Base-by-base conservation (phyloP, 2,888 invertebrate species). In the Beris chalybata region DNA sequence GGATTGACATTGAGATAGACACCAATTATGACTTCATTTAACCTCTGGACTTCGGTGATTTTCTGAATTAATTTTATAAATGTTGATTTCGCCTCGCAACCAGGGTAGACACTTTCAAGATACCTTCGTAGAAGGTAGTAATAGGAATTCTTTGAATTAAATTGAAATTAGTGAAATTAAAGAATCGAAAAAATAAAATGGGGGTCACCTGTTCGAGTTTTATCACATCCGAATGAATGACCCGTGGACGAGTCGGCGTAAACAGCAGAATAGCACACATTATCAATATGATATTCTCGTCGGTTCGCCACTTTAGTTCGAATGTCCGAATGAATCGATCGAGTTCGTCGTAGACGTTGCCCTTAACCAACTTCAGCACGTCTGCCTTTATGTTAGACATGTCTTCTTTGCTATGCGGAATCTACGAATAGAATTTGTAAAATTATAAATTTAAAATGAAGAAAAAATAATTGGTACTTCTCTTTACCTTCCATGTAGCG, bases 1-100 rank as follows among this genome's bases (percentile, higher is more conserved):
- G 97, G 95, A 83, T 97, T 95, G 1, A 95, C 93, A 80, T 96
- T 93, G 31, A 97, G 84, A 79, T 95, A 93, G 4, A 96, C 93
- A 47, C 91, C 89, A 7, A 96, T 92, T n/a, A 96, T 90, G 74
- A 93, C 92, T 73, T 95, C 94, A 68, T 95, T 93, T 63, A 97
- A 83, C 75, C 89, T 89, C 72, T 93, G 89, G 29, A 97, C 86
- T 76, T 97, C 96, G 31, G 91, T 87, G 73, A 97, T 91, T 83
- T 95, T 95, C 82, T 93, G 91, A 71, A 97, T 92, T 67, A 97
- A 83, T 75, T 92, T 90, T 30, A 93, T 82, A 82, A 93, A 95
- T 69, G 89, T 90, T 13, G 92, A 91, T 76, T 92, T 90, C 0
- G 94, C 95, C 76, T 95, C 93, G 76, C 92, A 93, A 55, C 93